Evolutionary conservation across 2,113 vertebrate genomes (phyloP).

Genomic region (Percopsis transmontana): DNA sequence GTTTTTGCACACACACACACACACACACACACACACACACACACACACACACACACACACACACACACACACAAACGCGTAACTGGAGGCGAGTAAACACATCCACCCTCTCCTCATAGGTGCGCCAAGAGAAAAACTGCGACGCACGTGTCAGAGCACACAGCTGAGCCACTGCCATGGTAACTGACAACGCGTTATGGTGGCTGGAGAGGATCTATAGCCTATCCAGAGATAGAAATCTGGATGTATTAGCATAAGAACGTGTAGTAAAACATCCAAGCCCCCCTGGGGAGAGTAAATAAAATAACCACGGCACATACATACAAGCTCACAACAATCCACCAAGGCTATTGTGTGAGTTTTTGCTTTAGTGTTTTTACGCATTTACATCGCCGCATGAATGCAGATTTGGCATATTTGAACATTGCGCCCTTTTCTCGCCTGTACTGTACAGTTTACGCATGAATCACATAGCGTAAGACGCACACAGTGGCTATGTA

Average conservation of each 20-base stretch:
- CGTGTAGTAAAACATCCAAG: too few species aligned
- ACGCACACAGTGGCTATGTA: neutral
- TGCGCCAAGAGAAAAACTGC: slow-evolving; percentile 42
- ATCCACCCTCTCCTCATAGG: neutral
- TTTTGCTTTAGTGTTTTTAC: too few species aligned
- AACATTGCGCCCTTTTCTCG: neutral
- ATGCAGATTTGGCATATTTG: too few species aligned
- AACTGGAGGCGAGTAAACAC: slow-evolving; percentile 7
- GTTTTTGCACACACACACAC: neutral
- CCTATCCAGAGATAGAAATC: too few species aligned
- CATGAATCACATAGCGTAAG: slow-evolving; percentile 48
- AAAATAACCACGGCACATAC: too few species aligned
- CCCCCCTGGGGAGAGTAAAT: too few species aligned
- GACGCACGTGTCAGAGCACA: slow-evolving; percentile 72
- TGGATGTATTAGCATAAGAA: too few species aligned
- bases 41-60: neutral
- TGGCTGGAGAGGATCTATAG: slow-evolving; percentile 8
- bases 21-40: neutral
- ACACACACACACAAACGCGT: neutral
- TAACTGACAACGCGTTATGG: slow-evolving; percentile 64
- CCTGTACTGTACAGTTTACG: slow-evolving; percentile 1
- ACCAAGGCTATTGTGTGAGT: too few species aligned
- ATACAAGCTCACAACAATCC: too few species aligned
- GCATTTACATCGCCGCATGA: too few species aligned
- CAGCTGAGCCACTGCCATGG: slow-evolving; percentile 73